A percentile compares a stretch with the other conserved stretches of the same genome.
phyloP scores from a whole-genome alignment of 1,140 invertebrate species.

The Mycetomoellerius zeteki region DNA sequence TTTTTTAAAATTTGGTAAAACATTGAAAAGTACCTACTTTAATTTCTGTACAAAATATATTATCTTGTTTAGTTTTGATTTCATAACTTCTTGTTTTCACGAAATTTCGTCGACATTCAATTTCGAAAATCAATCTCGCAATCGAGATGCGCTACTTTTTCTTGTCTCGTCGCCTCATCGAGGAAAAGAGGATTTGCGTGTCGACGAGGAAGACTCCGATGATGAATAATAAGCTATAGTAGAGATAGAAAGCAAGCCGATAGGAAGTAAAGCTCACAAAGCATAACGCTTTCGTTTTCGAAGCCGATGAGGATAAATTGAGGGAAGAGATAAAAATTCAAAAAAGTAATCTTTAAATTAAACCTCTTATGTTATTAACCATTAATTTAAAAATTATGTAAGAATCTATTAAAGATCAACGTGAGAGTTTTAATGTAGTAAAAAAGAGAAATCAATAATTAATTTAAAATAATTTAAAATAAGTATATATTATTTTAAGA shows the following conservation, averaged over 20 bases:
- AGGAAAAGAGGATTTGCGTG: constrained; percentile 53
- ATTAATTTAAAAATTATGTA: constrained; percentile 9
- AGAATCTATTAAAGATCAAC: background rate
- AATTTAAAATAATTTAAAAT: background rate
- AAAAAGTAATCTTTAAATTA: background rate
- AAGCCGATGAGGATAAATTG: constrained; percentile 16
- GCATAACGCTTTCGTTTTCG: constrained; percentile 36
- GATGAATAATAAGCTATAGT: constrained; percentile 56
- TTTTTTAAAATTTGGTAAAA: background rate
- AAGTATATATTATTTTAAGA: constrained; percentile 5
- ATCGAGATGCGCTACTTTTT: constrained; percentile 28
- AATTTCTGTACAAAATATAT: background rate
- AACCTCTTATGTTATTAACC: background rate
- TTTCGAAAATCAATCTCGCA: constrained; percentile 43
- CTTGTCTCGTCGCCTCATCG: constrained; percentile 25
- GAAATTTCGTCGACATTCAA: constrained; percentile 26
- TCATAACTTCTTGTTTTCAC: background rate
- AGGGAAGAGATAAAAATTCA: background rate
- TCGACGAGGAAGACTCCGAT: constrained; percentile 41
- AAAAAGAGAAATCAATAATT: background rate
- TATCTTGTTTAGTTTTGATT: constrained; percentile 3
- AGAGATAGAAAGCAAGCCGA: constrained; percentile 38
- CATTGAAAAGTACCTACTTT: background rate
- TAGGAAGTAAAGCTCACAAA: constrained; percentile 6
- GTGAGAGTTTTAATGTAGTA: background rate